These are phyloP conservation scores for Neomorphus geoffroyi DNA, from an alignment of 2,797 vertebrate species.

Conservation along the genomic window DNA sequence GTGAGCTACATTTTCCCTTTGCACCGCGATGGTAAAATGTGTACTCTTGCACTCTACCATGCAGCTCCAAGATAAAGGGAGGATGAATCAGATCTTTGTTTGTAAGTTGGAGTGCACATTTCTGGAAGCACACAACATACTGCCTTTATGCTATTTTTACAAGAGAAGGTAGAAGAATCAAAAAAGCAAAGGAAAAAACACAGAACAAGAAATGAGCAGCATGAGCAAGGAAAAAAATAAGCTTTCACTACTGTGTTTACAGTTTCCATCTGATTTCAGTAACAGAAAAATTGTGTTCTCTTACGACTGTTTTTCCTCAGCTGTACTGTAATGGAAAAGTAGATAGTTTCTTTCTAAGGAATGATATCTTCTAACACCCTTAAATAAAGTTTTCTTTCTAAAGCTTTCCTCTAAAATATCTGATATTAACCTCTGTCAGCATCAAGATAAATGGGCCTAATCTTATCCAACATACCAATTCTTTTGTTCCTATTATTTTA, in stretches of 20 bases:
- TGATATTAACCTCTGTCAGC: not conserved
- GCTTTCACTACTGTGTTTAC: not conserved
- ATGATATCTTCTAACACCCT: not conserved
- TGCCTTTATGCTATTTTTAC: not conserved
- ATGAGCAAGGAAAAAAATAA: not conserved
- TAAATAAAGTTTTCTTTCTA: not conserved
- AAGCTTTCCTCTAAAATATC: not conserved
- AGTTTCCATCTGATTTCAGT: not conserved
- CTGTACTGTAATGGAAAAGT: not conserved
- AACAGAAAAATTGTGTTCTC: not conserved
- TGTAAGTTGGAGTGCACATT: not conserved
- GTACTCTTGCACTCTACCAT: not conserved
- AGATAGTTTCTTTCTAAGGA: not conserved
- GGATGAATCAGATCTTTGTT: not conserved
- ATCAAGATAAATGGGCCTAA: slow-evolving; percentile 3
- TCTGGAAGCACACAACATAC: rapidly evolving
- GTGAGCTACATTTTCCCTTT: not conserved
- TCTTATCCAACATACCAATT: not conserved
- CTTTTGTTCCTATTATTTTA: slow-evolving; percentile 26
- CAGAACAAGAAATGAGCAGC: not conserved
- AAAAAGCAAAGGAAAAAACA: not conserved
- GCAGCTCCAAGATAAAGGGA: not conserved
- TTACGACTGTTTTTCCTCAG: not conserved
- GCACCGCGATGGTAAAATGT: not conserved
- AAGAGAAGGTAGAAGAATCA: not conserved